Percentiles rank a stretch among this genome's conserved stretches.
Evolutionary conservation across 1,140 invertebrate genomes (phyloP).

Genomic region (Zaprionus ghesquierei): DNA sequence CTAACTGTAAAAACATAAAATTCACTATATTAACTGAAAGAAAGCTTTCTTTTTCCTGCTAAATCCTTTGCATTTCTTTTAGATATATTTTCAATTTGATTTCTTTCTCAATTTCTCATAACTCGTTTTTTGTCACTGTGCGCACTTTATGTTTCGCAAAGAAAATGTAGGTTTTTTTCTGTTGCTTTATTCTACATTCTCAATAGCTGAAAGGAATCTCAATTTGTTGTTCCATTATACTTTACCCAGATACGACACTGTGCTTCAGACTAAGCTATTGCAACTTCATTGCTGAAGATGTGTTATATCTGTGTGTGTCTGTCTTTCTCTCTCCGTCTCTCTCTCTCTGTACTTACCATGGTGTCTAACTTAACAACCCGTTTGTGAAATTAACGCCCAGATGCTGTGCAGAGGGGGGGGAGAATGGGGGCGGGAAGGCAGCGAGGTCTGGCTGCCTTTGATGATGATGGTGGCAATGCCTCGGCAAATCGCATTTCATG

Average conservation of each 20-base stretch:
- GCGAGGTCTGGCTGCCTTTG: constrained; percentile 23
- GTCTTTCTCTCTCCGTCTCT: background rate
- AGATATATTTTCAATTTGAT: background rate
- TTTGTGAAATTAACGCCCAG: constrained; percentile 56
- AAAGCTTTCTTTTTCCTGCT: background rate
- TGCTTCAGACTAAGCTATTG: background rate
- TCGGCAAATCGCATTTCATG: constrained; percentile 70
- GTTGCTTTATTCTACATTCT: background rate
- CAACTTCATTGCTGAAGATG: constrained; percentile 2
- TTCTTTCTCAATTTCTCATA: background rate
- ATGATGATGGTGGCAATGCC: constrained; percentile 53
- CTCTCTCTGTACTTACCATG: background rate
- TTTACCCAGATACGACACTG: constrained; percentile 37
- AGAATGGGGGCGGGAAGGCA: background rate
- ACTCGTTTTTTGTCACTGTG: background rate
- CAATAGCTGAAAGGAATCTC: constrained; percentile 7
- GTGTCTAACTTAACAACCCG: constrained; percentile 32
- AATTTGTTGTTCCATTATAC: constrained; percentile 45
- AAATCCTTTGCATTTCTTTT: background rate
- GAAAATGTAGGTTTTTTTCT: too few species aligned
- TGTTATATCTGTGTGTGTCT: background rate
- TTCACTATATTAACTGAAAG: too few species aligned
- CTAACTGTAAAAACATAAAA: too few species aligned
- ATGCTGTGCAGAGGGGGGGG: background rate
- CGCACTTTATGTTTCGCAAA: background rate